phyloP scores from a whole-genome alignment of 2,113 vertebrate genomes.

The Corynorhinus townsendii region DNA sequence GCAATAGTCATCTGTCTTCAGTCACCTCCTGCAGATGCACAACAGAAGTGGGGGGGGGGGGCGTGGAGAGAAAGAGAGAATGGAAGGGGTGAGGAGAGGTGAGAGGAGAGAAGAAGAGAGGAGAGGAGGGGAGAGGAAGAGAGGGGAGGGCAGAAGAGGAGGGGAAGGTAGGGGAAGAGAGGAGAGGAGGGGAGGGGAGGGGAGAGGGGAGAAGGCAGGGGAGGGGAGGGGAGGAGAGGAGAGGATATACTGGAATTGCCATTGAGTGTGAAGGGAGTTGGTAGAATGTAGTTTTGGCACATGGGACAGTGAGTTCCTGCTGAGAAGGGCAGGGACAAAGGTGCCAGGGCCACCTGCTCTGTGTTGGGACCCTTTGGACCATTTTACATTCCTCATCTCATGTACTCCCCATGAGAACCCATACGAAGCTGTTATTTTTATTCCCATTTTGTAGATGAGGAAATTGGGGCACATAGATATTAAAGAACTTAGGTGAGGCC shows the following conservation, averaged over 20 bases:
- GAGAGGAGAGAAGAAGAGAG: accelerated
- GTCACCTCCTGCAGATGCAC: not conserved
- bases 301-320: no score
- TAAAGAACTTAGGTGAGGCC: not conserved
- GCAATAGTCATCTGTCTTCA: not conserved
- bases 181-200: no score
- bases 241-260: not conserved
- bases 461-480: not conserved
- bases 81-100: accelerated
- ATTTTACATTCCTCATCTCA: not conserved
- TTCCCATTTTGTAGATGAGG: not conserved
- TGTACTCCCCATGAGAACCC: not conserved
- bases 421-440: not conserved
- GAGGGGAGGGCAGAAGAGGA: accelerated
- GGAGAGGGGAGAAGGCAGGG: no score
- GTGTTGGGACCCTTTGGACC: not conserved
- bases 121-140: accelerated
- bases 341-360: not conserved
- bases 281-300: no score
- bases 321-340: no score
- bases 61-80: not conserved
- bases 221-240: accelerated
- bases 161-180: no score
- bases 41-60: not conserved
- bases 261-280: not conserved